Evolutionary conservation across 2,797 vertebrate genomes (phyloP).

Genomic region (Rhinogobio ventralis): DNA sequence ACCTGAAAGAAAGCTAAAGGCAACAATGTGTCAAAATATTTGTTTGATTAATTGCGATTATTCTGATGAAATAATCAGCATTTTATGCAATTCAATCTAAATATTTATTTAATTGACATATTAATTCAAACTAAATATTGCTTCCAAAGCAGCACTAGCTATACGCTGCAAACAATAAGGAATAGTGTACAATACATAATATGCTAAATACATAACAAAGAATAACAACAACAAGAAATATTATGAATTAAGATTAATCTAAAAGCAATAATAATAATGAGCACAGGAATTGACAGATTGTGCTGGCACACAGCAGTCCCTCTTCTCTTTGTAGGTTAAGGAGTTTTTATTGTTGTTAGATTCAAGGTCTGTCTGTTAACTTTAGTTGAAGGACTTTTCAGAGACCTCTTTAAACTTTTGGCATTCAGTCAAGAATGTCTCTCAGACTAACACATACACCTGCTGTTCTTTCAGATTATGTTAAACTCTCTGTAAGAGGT

Average conservation of each 20-base stretch:
- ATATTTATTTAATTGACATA: neutral
- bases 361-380: neutral
- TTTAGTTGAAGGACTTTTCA: slow-evolving; percentile 36
- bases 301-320: neutral
- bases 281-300: neutral
- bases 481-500: neutral
- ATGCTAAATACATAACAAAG: neutral
- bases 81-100: neutral
- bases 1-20: neutral
- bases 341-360: neutral
- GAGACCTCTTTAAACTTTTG: slow-evolving; percentile 20
- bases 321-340: neutral
- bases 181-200: neutral
- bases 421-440: slow-evolving; percentile 33
- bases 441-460: slow-evolving; percentile 23
- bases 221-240: neutral
- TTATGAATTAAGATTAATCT: neutral
- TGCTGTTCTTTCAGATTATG: slow-evolving; percentile 31
- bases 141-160: neutral
- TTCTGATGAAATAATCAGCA: neutral
- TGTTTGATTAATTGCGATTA: neutral
- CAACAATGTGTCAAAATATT: neutral
- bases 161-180: neutral
- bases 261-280: neutral
- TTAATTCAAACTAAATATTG: neutral